phyloP scores from a whole-genome alignment of 2,888 invertebrate genomes.

The Cerastis rubricosa region DNA sequence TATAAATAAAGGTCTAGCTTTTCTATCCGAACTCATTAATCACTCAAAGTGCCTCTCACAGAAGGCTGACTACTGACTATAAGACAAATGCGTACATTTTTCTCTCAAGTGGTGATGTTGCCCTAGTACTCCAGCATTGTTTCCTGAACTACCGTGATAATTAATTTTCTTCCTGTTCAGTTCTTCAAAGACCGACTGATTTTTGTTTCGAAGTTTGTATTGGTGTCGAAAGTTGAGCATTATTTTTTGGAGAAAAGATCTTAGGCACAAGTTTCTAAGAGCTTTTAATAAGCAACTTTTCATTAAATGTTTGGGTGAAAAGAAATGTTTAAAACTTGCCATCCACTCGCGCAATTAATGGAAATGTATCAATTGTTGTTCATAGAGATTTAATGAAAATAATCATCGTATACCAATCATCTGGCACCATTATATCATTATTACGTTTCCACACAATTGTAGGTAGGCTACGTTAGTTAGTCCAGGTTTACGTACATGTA shows the following conservation, averaged over 20 bases:
- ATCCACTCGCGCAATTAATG: too few species aligned
- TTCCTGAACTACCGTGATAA: constrained; percentile 52
- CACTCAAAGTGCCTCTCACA: constrained; percentile 62
- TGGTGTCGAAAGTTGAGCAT: background rate
- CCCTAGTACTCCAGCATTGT: constrained; percentile 54
- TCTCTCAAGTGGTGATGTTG: constrained; percentile 63
- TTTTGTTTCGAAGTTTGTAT: constrained; percentile 16
- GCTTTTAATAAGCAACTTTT: background rate
- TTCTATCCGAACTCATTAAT: constrained; percentile 64
- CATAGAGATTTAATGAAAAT: background rate
- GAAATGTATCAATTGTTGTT: background rate
- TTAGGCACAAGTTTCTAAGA: background rate
- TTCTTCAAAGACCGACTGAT: constrained; percentile 43
- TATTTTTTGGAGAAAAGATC: background rate
- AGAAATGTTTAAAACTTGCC: background rate
- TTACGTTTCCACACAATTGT: background rate
- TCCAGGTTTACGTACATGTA: constrained; percentile 36
- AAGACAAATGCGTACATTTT: constrained; percentile 70
- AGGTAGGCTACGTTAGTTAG: constrained; percentile 1
- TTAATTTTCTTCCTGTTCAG: constrained; percentile 58
- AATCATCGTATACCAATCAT: background rate
- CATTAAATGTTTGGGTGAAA: background rate
- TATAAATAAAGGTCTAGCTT: constrained; percentile 60
- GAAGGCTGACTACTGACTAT: constrained; percentile 43
- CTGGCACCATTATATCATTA: too few species aligned